A percentile compares a stretch with the other conserved stretches of the same genome.
phyloP scores from a whole-genome alignment of 2,113 vertebrate species.

The Canis aureus region DNA sequence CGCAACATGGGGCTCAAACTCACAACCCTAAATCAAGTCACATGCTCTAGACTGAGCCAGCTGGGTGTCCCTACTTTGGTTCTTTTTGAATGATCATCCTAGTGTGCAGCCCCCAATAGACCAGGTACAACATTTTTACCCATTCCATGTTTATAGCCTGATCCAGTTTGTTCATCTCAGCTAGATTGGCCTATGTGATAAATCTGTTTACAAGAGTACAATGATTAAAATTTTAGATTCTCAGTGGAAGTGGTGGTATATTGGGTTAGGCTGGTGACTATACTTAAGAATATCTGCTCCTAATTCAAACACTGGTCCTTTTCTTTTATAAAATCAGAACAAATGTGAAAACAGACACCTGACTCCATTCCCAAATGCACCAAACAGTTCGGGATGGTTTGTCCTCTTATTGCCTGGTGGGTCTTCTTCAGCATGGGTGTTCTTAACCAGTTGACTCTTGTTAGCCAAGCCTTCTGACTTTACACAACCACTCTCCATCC shows the following conservation, averaged over 20 bases:
- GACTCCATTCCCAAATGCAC: too few species aligned
- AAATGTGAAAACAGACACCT: not conserved
- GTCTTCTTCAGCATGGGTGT: rapidly evolving
- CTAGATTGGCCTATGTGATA: constrained; percentile 8
- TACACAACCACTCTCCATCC: not conserved
- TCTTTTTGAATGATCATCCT: constrained; percentile 50
- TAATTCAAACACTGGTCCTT: not conserved
- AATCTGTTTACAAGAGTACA: constrained; percentile 58
- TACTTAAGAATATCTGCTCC: not conserved
- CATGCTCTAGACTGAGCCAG: not conserved
- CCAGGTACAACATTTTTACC: not conserved
- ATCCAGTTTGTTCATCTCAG: constrained; percentile 61
- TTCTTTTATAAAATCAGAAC: not conserved
- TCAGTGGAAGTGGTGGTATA: not conserved
- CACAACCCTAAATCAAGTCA: not conserved
- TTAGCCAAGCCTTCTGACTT: too few species aligned
- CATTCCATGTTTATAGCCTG: constrained; percentile 7
- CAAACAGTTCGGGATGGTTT: rapidly evolving
- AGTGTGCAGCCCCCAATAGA: not conserved
- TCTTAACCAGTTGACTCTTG: too few species aligned
- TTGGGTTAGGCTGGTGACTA: not conserved
- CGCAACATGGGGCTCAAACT: not conserved
- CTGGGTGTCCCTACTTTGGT: not conserved
- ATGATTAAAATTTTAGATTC: not conserved
- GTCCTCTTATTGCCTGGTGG: rapidly evolving